A percentile compares a stretch with the other conserved stretches of the same genome.
Conservation (phyloP, 1,140 invertebrate genomes). For the Helicorthomorpha holstii region DNA sequence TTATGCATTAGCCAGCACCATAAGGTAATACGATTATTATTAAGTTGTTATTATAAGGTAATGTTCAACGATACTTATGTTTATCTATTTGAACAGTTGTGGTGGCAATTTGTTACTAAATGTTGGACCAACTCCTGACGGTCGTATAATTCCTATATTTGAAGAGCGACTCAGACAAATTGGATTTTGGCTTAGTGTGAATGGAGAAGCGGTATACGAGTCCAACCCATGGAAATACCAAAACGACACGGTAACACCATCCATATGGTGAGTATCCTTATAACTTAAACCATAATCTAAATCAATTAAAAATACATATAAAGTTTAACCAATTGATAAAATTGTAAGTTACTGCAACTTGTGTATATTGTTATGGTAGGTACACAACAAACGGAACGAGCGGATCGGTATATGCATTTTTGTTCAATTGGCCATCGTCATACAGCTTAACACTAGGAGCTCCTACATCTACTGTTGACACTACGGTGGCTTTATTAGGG, state of each 20-base stretch:
- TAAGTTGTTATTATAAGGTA: no score
- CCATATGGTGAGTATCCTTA: slow-evolving; percentile 29
- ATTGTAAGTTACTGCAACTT: not conserved
- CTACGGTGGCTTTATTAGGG: not conserved
- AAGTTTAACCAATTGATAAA: not conserved
- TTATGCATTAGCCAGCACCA: slow-evolving; percentile 50
- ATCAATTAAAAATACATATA: not conserved
- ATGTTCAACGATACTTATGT: no score
- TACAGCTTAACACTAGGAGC: not conserved
- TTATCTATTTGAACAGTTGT: no score
- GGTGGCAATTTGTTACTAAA: slow-evolving; percentile 83
- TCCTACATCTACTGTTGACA: not conserved
- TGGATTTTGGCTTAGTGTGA: slow-evolving; percentile 57
- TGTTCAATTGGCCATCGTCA: not conserved
- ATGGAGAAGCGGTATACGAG: slow-evolving; percentile 80
- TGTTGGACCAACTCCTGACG: slow-evolving; percentile 77
- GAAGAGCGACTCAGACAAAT: slow-evolving; percentile 56
- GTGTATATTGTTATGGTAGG: not conserved
- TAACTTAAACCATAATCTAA: not conserved
- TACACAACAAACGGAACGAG: not conserved
- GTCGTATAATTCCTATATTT: slow-evolving; percentile 71
- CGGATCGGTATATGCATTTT: not conserved
- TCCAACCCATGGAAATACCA: slow-evolving; percentile 57
- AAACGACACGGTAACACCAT: slow-evolving; percentile 53
- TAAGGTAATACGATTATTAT: no score